Evolutionary conservation across 2,797 vertebrate genomes (phyloP).

Genomic region (Decapterus maruadsi): DNA sequence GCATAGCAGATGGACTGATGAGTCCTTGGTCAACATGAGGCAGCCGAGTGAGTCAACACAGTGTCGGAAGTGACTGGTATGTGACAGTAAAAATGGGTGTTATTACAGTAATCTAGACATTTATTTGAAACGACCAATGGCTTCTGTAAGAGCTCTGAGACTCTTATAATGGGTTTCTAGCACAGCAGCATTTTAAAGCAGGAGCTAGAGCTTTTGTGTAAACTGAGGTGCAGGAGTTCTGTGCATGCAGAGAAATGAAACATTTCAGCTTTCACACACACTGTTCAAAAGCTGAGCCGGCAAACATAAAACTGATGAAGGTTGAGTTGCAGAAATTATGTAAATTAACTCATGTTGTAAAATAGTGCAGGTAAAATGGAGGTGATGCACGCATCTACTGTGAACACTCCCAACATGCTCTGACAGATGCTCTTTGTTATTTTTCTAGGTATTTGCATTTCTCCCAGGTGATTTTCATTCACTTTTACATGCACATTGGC

Average conservation of each 20-base stretch:
- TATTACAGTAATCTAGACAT: conserved; percentile 25
- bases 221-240: background rate
- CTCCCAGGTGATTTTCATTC: conserved; percentile 51
- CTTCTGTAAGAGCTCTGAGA: conserved; percentile 19
- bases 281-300: background rate
- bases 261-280: background rate
- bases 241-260: background rate
- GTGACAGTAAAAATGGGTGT: conserved; percentile 5
- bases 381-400: background rate
- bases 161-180: background rate
- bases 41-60: background rate
- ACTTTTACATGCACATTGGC: conserved; percentile 41
- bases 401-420: conserved; percentile 1
- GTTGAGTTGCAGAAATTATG: background rate
- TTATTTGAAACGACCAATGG: conserved; percentile 15
- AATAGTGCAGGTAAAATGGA: background rate
- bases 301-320: background rate
- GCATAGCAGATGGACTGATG: conserved; percentile 38
- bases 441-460: conserved; percentile 64
- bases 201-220: background rate
- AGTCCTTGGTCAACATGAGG: background rate
- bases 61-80: conserved; percentile 5
- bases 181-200: background rate
- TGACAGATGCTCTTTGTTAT: conserved; percentile 20
- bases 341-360: background rate